Evolutionary conservation across 2,113 vertebrate species (phyloP), one percentile per base, ranked within the genome.

Genomic region (Leucoraja erinaceus): DNA sequence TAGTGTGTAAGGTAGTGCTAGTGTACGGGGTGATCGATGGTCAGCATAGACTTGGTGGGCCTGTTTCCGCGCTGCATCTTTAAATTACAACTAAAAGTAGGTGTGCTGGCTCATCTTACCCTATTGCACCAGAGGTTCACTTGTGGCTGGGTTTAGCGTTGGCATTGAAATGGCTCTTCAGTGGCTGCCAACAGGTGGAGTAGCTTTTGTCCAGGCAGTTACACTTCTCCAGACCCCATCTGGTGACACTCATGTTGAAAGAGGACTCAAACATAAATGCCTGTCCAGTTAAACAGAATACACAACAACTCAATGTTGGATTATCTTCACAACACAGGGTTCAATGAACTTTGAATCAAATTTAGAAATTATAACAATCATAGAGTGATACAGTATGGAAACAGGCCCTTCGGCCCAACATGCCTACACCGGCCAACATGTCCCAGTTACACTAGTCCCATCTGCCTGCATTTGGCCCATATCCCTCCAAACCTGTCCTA

Each of bases 231-330:
- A 99, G 96, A 22, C 98, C 99, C 98, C 98, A 99, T 38, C 97
- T 98, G 72, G 98, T 99, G 94, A 99, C 96, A 0, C 97, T 97
- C 95, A 99, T 96, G 83, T 97, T 98, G 94, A 99, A 96, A 92
- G 97, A 99, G 0, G 98, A 98, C 95, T 99, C 99, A 0, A 99
- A 99, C 99, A 99, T 99, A 95, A 99, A 99, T 63, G 98, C 97
- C 99, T 99, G 93, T 84, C 92, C 77, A 5, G n/a, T n/a, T 72
- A 92, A n/a, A 76, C 18, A 0, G 28, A 93, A 93, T 63, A 31
- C 78, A 78, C 63, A 72, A 20, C 5, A 56, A 72, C n/a, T 66
- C n/a, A 91, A 20, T 61, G 3, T 54, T 72, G 18, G 66, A 72
- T 22, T 72, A 22, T 9, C 3, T 91, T 91, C 54, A 91, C 33